Evolutionary conservation across 2,888 invertebrate species (phyloP), one percentile per base, ranked within the genome.

Genomic region (Nomada fucata): DNA sequence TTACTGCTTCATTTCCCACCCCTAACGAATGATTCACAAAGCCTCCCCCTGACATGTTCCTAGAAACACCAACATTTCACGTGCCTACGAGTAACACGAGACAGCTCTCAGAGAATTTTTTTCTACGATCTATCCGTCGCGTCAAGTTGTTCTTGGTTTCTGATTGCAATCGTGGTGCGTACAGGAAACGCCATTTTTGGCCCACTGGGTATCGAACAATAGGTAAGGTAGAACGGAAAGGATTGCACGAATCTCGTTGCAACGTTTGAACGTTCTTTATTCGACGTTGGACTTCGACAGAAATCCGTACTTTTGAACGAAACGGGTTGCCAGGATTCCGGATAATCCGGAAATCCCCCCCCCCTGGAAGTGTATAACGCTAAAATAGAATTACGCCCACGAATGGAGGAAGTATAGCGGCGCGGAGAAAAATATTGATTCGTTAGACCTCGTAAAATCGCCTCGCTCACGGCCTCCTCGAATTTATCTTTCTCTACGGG

Each of bases 301-400:
- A 78, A 83, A 86, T 86, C 84, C 78, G 76, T 77, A 53, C 44
- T 79, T 79, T 73, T 59, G 55, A 50, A 50, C 79, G 13, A 88
- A 84, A 86, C 77, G 77, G 81, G 63, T 69, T 42, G 59, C 50
- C 53, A 44, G 67, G 68, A 81, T 85, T 78, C 78, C 29, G 75
- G 83, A 87, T 84, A 85, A 87, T 87, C 87, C 60, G 44, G 60
- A 76, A 69, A 84, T 81, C 72, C 79, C 53, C 61, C 72, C 79
- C 53, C 61, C 7, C 20, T 29, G 52, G 44, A 60, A 72, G 65
- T 75, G 71, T 75, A 59, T 70, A 79, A 72, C 78, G 64, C 23
- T 63, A 67, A 79, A 73, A 70, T 74, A 63, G 50, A 73, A 79
- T 79, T 61, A 75, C 47, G 42, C 47, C 36, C 53, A 55, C 29